Evolutionary conservation across 2,797 vertebrate genomes (phyloP), one percentile per base, ranked within the genome.

Genomic region (Jordanella pulchra): DNA sequence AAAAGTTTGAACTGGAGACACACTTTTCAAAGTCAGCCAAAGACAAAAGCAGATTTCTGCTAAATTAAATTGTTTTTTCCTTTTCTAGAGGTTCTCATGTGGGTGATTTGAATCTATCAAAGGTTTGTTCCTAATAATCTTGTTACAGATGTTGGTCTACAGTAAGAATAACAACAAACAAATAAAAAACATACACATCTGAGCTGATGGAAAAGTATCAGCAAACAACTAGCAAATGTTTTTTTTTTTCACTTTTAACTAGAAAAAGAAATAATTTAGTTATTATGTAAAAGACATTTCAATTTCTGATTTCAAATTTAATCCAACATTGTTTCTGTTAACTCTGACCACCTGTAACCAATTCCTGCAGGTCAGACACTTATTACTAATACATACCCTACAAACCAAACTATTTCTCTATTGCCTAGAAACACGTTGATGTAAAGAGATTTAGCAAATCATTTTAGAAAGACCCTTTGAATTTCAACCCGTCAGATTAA

Each of bases 331-430:
- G 32, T 39, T 61, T 39, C 23, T 35, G 18, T 61, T 39, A 39
- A 35, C 35, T 61, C 1, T 35, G 10, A 39, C 3, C 4, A n/a
- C 17, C 50, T 4, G 35, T 30, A 35, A 35, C 56, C n/a, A 39
- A 42, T 42, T 42, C n/a, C 21, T 61, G 58, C 32, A 63, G 35
- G 60, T 63, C 21, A 39, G 58, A 39, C 58, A 61, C 21, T 61
- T 32, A 61, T 32, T 61, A 21, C 32, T 61, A 12, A 63, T 63
- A 63, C 42, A 63, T 25, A 42, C 35, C 25, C 35, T 5, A 25
- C 35, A 25, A 23, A 25, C n/a, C n/a, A n/a, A n/a, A n/a, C n/a
- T n/a, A 39, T 39, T 4, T 39, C 17, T 58, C 21, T 58, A 18
- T 60, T 60, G 58, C 32, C 58, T 60, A 39, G 18, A 60, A 11